Percentiles rank a stretch among this genome's conserved stretches.
phyloP scores from a whole-genome alignment of 2,888 invertebrate genomes.

The Girardia tigrina region DNA sequence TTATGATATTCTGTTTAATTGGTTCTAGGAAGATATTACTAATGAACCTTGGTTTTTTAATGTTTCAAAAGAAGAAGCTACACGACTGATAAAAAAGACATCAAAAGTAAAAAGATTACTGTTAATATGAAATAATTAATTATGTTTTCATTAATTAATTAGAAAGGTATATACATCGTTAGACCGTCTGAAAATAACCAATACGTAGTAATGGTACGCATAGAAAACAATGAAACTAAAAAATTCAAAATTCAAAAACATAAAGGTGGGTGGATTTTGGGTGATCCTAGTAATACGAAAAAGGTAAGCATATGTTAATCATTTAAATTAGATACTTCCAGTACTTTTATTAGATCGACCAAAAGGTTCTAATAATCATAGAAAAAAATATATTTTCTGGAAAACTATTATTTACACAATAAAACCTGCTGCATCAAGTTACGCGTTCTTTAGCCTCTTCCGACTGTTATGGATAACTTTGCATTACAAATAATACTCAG shows the following conservation, averaged over 20 bases:
- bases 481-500: too few species aligned
- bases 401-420: too few species aligned
- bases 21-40: background rate
- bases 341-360: too few species aligned
- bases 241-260: conserved; percentile 15
- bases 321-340: too few species aligned
- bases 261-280: background rate
- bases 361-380: too few species aligned
- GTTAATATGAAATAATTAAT: background rate
- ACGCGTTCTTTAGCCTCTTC: too few species aligned
- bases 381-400: too few species aligned
- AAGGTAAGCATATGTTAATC: too few species aligned
- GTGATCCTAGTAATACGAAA: background rate
- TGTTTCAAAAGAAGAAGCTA: background rate
- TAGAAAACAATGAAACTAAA: background rate
- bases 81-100: background rate
- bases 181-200: background rate
- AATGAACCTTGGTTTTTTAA: background rate
- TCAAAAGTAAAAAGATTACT: background rate
- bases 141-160: background rate
- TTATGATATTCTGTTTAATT: too few species aligned
- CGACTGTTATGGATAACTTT: too few species aligned
- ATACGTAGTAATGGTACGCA: background rate
- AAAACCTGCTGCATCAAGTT: too few species aligned
- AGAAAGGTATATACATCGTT: background rate